phyloP scores from a whole-genome alignment of 2,888 invertebrate genomes.

The Bimastos eiseni region DNA sequence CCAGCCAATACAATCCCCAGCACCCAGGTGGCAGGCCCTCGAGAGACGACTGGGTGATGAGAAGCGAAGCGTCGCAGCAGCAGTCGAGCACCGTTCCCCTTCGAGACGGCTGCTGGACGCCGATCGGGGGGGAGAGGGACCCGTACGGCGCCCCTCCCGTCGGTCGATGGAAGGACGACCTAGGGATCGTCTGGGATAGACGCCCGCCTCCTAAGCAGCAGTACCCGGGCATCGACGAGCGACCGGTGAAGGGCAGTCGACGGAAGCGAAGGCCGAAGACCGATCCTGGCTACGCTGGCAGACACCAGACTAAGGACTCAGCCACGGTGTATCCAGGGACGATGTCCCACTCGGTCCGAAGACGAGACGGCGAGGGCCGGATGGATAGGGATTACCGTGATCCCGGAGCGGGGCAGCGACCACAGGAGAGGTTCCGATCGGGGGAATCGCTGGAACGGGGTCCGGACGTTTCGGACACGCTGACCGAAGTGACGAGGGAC shows the following conservation, averaged over 20 bases:
- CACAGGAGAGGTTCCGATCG: neutral
- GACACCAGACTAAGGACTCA: neutral
- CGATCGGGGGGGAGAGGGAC: neutral
- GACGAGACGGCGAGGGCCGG: neutral
- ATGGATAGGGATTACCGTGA: neutral
- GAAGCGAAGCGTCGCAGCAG: neutral
- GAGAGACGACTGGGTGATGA: constrained; percentile 1
- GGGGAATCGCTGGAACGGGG: constrained; percentile 2
- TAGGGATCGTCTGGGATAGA: neutral
- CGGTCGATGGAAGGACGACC: constrained; percentile 1
- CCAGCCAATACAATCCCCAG: neutral
- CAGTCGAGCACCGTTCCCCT: neutral
- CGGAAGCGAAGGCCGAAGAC: neutral
- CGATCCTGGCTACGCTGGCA: neutral
- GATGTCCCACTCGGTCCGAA: neutral
- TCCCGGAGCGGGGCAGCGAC: neutral
- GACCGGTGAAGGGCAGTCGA: neutral
- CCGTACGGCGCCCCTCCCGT: neutral
- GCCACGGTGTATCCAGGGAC: neutral
- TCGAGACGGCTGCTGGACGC: neutral
- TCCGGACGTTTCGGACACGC: neutral
- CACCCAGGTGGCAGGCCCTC: neutral
- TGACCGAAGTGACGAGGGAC: neutral
- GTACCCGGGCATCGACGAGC: neutral
- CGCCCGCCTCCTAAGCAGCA: neutral